Conservation (phyloP, 35 echinoderm and acorn worm genomes). For the Strongylocentrotus purpuratus region DNA sequence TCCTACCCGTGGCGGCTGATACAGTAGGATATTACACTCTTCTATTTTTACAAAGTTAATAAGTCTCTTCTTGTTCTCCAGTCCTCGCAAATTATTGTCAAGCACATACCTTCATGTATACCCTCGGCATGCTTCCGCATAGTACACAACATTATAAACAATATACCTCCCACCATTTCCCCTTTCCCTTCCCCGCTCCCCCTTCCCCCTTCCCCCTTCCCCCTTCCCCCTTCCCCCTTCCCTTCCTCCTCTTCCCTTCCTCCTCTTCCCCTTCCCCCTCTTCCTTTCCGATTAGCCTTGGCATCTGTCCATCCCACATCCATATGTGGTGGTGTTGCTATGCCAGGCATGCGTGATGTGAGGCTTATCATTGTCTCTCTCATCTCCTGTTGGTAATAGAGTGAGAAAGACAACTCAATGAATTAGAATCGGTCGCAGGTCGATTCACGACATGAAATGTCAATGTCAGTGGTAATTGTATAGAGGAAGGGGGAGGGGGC, state of each 20-base stretch:
- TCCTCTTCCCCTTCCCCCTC: not conserved
- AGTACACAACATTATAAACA: too few relatives aligned
- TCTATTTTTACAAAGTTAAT: too few relatives aligned
- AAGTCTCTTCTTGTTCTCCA: too few relatives aligned
- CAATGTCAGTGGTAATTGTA: not conserved
- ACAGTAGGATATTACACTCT: too few relatives aligned
- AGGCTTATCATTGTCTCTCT: not conserved
- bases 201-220: too few relatives aligned
- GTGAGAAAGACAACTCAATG: not conserved
- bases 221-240: not conserved
- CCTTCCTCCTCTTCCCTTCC: not conserved
- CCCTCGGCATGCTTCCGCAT: too few relatives aligned
- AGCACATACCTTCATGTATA: too few relatives aligned
- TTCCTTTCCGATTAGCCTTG: not conserved
- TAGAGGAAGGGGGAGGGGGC: too few relatives aligned
- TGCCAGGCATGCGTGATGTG: not conserved
- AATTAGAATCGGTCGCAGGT: not conserved
- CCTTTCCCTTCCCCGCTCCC: too few relatives aligned
- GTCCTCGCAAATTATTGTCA: too few relatives aligned
- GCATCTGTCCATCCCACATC: not conserved
- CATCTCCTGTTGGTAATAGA: not conserved
- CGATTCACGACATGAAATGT: not conserved
- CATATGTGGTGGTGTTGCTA: not conserved
- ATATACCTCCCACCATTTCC: too few relatives aligned
- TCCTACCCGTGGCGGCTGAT: too few relatives aligned